phyloP scores from a whole-genome alignment of 2,888 invertebrate genomes.

The Apeira syringaria region DNA sequence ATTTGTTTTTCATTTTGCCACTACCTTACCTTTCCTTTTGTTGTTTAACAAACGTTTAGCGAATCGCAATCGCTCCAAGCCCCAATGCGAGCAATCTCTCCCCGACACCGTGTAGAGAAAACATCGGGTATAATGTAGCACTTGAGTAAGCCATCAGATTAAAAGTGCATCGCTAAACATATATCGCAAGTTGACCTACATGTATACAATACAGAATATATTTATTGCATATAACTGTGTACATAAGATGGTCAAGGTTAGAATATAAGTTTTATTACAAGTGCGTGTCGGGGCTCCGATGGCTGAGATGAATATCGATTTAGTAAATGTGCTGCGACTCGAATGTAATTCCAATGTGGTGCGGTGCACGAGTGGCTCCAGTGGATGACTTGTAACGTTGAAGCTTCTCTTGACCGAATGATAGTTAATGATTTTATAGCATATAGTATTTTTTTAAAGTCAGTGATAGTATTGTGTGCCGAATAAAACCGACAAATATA shows the following conservation, averaged over 20 bases:
- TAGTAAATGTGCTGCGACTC: constrained; percentile 33
- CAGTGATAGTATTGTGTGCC: too few species aligned
- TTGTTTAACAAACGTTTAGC: too few species aligned
- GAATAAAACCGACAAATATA: too few species aligned
- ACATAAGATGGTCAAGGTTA: too few species aligned
- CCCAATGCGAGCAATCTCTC: too few species aligned
- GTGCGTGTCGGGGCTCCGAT: constrained; percentile 44
- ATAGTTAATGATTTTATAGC: background rate
- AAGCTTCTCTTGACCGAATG: constrained; percentile 2
- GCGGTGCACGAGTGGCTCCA: constrained; percentile 22
- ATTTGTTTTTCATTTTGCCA: constrained; percentile 15
- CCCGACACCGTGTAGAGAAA: too few species aligned
- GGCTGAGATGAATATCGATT: constrained; percentile 50
- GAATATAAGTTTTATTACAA: constrained; percentile 43
- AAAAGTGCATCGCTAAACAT: constrained; percentile 11
- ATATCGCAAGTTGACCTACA: constrained; percentile 26
- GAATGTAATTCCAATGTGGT: constrained; percentile 33
- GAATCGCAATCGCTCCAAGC: too few species aligned
- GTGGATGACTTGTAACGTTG: constrained; percentile 15
- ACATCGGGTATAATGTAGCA: too few species aligned
- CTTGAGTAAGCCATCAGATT: too few species aligned
- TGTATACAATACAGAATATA: too few species aligned
- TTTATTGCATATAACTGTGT: too few species aligned
- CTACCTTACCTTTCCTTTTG: background rate
- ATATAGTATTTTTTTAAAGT: too few species aligned